Conservation (phyloP, 2,113 vertebrate species). For the Prinia subflava region DNA sequence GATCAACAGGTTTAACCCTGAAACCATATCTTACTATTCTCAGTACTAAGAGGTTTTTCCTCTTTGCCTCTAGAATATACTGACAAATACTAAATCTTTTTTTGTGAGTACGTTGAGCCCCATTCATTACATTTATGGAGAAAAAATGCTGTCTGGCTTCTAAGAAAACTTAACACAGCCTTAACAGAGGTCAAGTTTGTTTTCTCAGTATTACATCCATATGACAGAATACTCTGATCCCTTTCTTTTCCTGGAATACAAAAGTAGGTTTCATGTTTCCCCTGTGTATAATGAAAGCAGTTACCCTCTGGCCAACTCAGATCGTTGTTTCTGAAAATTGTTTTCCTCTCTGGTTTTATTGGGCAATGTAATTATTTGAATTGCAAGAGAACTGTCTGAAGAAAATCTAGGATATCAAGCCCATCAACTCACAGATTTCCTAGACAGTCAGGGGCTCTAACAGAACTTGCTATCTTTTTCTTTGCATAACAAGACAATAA, state of each 20-base stretch:
- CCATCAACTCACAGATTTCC: not conserved
- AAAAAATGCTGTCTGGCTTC: not conserved
- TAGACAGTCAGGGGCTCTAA: not conserved
- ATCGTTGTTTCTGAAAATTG: slow-evolving; percentile 46
- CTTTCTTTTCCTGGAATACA: slow-evolving; percentile 39
- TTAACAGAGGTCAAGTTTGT: not conserved
- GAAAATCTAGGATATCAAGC: not conserved
- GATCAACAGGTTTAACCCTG: not conserved
- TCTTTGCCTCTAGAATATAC: not conserved
- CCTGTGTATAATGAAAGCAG: slow-evolving; percentile 55
- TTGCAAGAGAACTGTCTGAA: slow-evolving; percentile 1
- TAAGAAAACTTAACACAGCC: not conserved
- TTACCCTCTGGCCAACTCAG: slow-evolving; percentile 63
- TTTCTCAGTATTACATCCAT: not conserved
- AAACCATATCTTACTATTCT: not conserved
- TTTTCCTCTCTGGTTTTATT: slow-evolving; percentile 44
- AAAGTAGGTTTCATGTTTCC: slow-evolving; percentile 50
- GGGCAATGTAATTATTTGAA: slow-evolving; percentile 51
- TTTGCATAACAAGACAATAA: slow-evolving; percentile 26
- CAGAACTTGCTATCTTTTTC: not conserved
- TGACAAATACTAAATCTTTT: not conserved
- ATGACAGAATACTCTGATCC: not conserved
- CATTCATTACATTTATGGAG: not conserved
- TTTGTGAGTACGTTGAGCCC: not conserved
- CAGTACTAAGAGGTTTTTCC: not conserved